These are phyloP conservation scores for Phrynocephalus guinanensis DNA, from an alignment of 2,797 vertebrate genomes.

Conservation along the genomic window DNA sequence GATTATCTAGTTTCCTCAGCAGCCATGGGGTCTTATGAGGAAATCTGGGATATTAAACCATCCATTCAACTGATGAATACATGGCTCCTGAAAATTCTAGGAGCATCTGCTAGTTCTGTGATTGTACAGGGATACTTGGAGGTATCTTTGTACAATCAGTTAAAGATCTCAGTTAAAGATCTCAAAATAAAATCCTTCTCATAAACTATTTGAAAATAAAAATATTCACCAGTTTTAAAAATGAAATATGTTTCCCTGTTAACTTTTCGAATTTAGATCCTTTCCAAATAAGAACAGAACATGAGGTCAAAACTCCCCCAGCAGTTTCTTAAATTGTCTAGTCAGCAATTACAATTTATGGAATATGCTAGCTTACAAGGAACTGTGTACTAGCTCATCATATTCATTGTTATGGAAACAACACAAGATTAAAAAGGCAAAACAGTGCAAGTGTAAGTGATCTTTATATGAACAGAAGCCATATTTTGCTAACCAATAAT, in stretches of 20 bases:
- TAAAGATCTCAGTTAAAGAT: background rate
- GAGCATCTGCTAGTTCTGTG: background rate
- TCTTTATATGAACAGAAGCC: background rate
- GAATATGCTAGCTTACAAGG: background rate
- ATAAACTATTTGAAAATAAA: background rate
- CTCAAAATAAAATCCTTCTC: background rate
- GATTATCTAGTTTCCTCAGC: background rate
- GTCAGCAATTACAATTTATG: background rate
- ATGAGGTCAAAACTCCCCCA: background rate
- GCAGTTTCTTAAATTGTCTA: background rate
- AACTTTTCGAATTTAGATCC: background rate
- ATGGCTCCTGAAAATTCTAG: background rate
- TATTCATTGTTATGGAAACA: background rate
- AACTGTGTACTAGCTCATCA: background rate
- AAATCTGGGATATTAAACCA: too few relatives aligned
- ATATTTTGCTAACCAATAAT: background rate
- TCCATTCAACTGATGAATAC: too few relatives aligned
- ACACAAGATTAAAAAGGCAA: background rate
- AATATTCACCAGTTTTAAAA: background rate
- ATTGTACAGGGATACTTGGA: background rate
- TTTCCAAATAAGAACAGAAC: background rate
- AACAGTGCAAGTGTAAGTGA: background rate
- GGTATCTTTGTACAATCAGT: too few relatives aligned
- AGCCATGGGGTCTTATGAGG: too few relatives aligned
- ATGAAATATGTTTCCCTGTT: background rate